A percentile compares a stretch with the other conserved stretches of the same genome.
These are phyloP conservation scores for Prochilodus magdalenae DNA, from an alignment of 2,113 vertebrate species.

Conservation along the genomic window DNA sequence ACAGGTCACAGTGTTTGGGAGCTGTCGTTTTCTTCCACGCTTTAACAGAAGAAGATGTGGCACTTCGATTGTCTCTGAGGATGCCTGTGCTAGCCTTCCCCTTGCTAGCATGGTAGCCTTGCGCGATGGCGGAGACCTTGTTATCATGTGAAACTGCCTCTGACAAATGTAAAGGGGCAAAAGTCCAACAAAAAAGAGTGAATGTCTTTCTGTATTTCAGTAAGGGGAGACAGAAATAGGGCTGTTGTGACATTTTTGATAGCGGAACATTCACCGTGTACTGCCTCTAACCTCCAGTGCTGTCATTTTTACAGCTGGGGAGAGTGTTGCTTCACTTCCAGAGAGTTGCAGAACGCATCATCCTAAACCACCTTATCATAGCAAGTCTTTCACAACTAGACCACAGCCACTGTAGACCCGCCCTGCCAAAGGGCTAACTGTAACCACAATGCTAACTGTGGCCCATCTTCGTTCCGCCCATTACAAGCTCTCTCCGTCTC, in stretches of 20 bases:
- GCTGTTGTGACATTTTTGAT: background rate
- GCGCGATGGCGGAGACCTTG: too few species aligned
- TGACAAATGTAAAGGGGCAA: too few species aligned
- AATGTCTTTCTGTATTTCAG: background rate
- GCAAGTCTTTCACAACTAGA: conserved; percentile 66
- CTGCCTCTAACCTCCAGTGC: background rate
- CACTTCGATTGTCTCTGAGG: too few species aligned
- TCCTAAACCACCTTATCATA: conserved; percentile 65
- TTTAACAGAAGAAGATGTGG: too few species aligned
- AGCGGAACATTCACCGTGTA: background rate
- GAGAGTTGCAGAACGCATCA: conserved; percentile 63
- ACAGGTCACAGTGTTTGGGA: too few species aligned
- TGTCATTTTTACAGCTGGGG: conserved; percentile 28
- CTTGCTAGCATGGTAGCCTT: too few species aligned
- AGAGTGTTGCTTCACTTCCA: conserved; percentile 45
- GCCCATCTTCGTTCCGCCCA: conserved; percentile 32
- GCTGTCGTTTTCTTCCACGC: too few species aligned
- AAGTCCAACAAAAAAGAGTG: background rate
- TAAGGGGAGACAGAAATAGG: background rate
- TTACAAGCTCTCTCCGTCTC: background rate
- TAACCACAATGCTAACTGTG: conserved; percentile 61
- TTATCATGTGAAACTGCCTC: too few species aligned
- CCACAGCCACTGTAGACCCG: conserved; percentile 47
- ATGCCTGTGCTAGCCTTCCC: too few species aligned
- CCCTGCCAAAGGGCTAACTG: conserved; percentile 56